These are phyloP conservation scores for Saguinus midas DNA, from an alignment of 2,113 vertebrate species.

Conservation along the genomic window DNA sequence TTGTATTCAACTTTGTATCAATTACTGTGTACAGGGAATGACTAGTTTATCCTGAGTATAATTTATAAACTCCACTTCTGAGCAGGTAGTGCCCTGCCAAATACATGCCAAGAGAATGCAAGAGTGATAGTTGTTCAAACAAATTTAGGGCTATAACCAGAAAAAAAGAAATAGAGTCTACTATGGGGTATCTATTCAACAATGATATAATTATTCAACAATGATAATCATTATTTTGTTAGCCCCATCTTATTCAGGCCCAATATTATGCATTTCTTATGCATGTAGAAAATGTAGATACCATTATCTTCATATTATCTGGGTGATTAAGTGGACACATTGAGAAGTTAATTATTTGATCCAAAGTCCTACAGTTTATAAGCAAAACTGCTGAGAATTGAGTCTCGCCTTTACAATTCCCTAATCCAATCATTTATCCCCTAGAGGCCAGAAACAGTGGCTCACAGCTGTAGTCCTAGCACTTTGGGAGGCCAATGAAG, in stretches of 20 bases:
- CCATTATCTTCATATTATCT: neutral
- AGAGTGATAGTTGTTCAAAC: neutral
- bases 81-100: neutral
- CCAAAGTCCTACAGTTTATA: neutral
- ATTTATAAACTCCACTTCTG: neutral
- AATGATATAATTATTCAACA: neutral
- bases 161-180: neutral
- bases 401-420: neutral
- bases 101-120: neutral
- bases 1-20: neutral
- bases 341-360: neutral
- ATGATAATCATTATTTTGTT: neutral
- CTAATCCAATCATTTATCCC: neutral
- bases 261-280: neutral
- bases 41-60: neutral
- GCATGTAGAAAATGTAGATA: neutral
- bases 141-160: neutral
- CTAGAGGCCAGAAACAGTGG: neutral
- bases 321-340: neutral
- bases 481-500: too few relatives aligned
- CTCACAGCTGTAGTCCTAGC: too few relatives aligned
- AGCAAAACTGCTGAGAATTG: neutral
- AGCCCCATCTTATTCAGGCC: neutral
- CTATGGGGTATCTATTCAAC: neutral
- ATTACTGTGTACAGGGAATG: neutral